Evolutionary conservation across 2,888 invertebrate species (phyloP), one percentile per base, ranked within the genome.

Genomic region (Sphaerophoria rueppellii): DNA sequence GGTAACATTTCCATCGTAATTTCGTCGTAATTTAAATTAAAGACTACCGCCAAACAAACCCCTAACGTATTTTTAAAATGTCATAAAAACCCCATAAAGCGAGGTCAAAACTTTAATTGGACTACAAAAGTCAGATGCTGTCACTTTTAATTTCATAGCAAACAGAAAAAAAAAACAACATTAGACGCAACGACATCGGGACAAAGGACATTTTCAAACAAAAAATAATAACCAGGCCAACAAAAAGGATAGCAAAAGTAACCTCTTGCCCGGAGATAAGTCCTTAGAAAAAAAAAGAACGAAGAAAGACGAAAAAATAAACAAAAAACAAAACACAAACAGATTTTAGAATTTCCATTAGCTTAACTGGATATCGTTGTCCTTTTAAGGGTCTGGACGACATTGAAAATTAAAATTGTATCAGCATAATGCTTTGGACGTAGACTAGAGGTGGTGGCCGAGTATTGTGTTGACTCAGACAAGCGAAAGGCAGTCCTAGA

Each of bases 271-370:
- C 16, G 40, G 1, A 40, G 24, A 60, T 60, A 24, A 60, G 40
- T 24, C n/a, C 6, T 5, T 11, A 11, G 6, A 6, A 24, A 24
- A 60, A 24, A 11, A 40, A 37, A 7, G 9, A 43, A 43, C 12
- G 2, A 43, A 43, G 4, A 12, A 43, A 24, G 24, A 24, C 24
- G 24, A 24, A 32, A 54, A 2, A n/a, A 50, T 6, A 50, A 14
- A 50, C 48, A 14, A 14, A n/a, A 37, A 57, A 37, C 14, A 46
- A 46, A 11, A 14, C 50, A 16, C 50, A 16, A 46, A 35, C 14
- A 63, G 48, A 14, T 14, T 63, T 48, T 63, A 34, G 34, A 63
- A 48, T 63, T 34, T 63, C 63, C 48, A 63, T 63, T 48, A 63
- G 14, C 63, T 35, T 34, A 61, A 63, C 11, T 48, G 46, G 34